These are phyloP conservation scores for Biston betularia DNA, from an alignment of 2,888 invertebrate species.

Conservation along the genomic window DNA sequence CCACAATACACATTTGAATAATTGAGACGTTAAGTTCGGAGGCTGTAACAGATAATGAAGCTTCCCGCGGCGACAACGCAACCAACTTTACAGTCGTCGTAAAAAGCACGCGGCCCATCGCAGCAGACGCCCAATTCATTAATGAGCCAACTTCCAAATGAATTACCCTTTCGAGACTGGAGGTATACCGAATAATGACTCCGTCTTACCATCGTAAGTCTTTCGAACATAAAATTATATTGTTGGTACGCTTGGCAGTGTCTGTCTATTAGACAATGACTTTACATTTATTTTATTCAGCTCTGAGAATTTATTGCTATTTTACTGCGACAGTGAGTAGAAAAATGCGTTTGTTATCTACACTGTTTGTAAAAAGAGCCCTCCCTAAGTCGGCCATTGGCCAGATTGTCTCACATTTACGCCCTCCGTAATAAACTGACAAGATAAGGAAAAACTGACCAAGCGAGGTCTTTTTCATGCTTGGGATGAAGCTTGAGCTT, in stretches of 20 bases:
- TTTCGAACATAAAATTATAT: conserved; percentile 61
- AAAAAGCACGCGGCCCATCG: conserved; percentile 75
- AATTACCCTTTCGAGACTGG: conserved; percentile 69
- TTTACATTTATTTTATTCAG: conserved; percentile 26
- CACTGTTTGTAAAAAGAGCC: conserved; percentile 58
- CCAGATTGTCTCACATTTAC: conserved; percentile 68
- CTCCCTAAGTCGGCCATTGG: conserved; percentile 75
- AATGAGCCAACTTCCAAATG: conserved; percentile 77
- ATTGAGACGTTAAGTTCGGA: conserved; percentile 48
- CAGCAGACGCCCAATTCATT: conserved; percentile 77
- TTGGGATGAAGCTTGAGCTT: conserved; percentile 29
- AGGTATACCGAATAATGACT: conserved; percentile 51
- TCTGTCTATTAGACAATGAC: conserved; percentile 35
- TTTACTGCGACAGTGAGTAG: conserved; percentile 43
- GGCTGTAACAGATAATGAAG: conserved; percentile 58
- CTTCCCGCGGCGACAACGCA: conserved; percentile 64
- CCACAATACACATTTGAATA: conserved; percentile 38
- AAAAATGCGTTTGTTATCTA: conserved; percentile 54
- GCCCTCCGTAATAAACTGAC: conserved; percentile 58
- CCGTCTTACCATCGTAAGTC: conserved; percentile 51
- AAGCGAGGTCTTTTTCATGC: conserved; percentile 22
- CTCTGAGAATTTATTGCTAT: conserved; percentile 34
- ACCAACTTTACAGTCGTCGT: conserved; percentile 72
- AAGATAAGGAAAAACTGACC: conserved; percentile 27
- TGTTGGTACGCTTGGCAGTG: conserved; percentile 50